A percentile compares a stretch with the other conserved stretches of the same genome.
phyloP scores from a whole-genome alignment of 2,797 vertebrate species.

The Parambassis ranga region DNA sequence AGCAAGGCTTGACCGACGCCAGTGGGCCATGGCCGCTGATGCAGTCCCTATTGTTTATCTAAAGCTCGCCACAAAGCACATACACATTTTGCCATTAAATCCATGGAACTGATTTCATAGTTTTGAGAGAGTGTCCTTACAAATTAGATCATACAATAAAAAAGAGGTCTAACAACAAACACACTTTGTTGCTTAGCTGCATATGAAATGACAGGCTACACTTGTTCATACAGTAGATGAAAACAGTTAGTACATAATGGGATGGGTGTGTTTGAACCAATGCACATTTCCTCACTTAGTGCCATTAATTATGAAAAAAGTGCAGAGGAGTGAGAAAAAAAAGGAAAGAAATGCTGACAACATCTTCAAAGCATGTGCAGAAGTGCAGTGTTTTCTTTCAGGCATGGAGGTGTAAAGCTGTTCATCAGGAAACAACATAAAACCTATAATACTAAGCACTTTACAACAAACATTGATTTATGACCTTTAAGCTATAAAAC shows the following conservation, averaged over 20 bases:
- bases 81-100: too few species aligned
- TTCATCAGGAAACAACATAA: too few species aligned
- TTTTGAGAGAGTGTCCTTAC: not conserved
- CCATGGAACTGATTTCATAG: not conserved
- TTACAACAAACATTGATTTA: not conserved
- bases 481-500: not conserved
- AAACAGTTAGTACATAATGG: conserved; percentile 35
- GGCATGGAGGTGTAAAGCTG: not conserved
- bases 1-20: too few species aligned
- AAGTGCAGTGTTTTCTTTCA: not conserved
- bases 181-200: too few species aligned
- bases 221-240: conserved; percentile 21
- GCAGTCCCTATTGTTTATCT: too few species aligned
- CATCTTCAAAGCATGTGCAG: conserved; percentile 22
- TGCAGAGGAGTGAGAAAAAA: conserved; percentile 13
- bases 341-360: conserved; percentile 22
- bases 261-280: conserved; percentile 29
- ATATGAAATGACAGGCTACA: conserved; percentile 10
- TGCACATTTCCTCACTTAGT: conserved; percentile 35
- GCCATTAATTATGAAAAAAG: conserved; percentile 57
- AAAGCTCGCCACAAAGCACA: too few species aligned
- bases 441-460: too few species aligned
- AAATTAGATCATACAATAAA: not conserved
- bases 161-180: not conserved
- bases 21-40: too few species aligned